phyloP scores from a whole-genome alignment of 2,113 vertebrate genomes.

The Eleginops maclovinus region DNA sequence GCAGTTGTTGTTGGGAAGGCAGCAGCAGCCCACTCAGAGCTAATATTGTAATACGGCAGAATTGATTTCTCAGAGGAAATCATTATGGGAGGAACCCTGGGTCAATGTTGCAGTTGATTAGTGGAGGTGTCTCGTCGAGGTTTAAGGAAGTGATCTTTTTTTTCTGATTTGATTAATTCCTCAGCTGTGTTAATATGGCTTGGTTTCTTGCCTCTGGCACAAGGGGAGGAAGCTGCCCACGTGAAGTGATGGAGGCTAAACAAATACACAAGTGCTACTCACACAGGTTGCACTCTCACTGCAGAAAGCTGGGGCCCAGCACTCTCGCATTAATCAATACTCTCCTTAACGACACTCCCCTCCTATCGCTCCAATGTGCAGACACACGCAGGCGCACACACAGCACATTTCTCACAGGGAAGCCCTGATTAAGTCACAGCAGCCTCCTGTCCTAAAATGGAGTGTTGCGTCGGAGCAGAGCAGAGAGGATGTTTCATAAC shows the following conservation, averaged over 20 bases:
- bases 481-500: constrained; percentile 45
- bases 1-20: constrained; percentile 22
- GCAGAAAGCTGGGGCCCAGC: constrained; percentile 39
- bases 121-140: background rate
- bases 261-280: background rate
- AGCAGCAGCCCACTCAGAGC: constrained; percentile 50
- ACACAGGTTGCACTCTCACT: constrained; percentile 7
- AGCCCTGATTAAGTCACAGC: constrained; percentile 78
- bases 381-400: background rate
- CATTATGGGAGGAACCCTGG: constrained; percentile 18
- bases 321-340: constrained; percentile 64
- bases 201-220: background rate
- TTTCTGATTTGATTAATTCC: constrained; percentile 56
- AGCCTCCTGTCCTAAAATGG: constrained; percentile 62
- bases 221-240: background rate
- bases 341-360: constrained; percentile 18
- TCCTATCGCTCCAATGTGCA: constrained; percentile 16
- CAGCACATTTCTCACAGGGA: constrained; percentile 66
- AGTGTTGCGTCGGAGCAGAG: constrained; percentile 48
- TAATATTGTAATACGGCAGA: constrained; percentile 28
- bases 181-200: constrained; percentile 17
- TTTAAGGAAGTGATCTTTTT: constrained; percentile 31
- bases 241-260: constrained; percentile 18
- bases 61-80: constrained; percentile 67
- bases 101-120: constrained; percentile 55